Base-by-base conservation (phyloP, 2,888 invertebrate genomes). In the Itoplectis maculator region DNA sequence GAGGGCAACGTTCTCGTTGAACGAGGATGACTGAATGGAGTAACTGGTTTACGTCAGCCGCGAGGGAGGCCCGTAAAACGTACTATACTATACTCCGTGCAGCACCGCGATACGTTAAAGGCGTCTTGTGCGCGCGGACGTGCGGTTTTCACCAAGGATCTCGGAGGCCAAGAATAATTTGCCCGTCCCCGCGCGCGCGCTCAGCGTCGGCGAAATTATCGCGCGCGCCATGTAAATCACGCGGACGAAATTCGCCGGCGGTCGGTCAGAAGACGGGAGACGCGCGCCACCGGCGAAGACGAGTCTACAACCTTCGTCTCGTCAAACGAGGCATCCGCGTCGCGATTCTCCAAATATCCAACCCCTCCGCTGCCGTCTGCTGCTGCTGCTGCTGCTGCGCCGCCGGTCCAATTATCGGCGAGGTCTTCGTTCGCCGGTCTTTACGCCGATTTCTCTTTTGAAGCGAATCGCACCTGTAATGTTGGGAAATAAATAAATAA, bases 21-120 rank as follows among this genome's bases (percentile, higher is more conserved):
- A 74, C 69, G 68, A 63, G 66, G 69, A 73, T 88, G 86, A 85
- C 78, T 85, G 82, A 86, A 86, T 85, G 85, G 68, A 83, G 82
- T 56, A 84, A 84, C 84, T 84, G 84, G 86, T 86, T 88, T 87
- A 85, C 86, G 83, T 86, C 85, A 88, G 86, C 69, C 74, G 56
- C 11, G 29, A 61, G 72, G 66, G 68, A 65, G 59, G 77, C 75
- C 76, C 68, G 61, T 56, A 68, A 59, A 49, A 45, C 49, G 42
- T 79, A 79, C 59, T 73, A 63, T 68, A 72, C 81, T 69, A 78
- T 68, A 72, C 81, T 69, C 75, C 73, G 72, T 66, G 40, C 54
- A n/a, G 72, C 65, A 59, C 72, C n/a, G 18, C 65, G 63, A 74
- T 49, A 45, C 29, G 47, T 59, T 73, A 47, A 42, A 59, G 20